A percentile compares a stretch with the other conserved stretches of the same genome.
Conservation (phyloP, 53 echinoderm and acorn worm species). For the Echinometra lucunter region DNA sequence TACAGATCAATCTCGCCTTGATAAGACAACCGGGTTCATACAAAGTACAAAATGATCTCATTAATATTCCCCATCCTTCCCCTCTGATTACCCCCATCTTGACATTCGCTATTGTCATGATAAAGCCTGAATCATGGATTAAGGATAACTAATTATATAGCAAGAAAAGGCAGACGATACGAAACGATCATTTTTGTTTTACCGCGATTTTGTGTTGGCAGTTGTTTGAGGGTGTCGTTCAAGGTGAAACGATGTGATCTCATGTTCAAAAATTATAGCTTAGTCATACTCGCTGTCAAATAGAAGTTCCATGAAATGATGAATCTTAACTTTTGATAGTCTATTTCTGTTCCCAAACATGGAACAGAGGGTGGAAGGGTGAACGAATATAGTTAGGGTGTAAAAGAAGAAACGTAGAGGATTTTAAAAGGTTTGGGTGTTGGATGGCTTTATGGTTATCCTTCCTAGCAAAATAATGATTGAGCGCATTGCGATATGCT, state of each 20-base stretch:
- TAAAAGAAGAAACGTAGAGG: not conserved
- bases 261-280: not conserved
- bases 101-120: constrained; percentile 20
- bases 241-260: not conserved
- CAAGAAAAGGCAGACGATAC: constrained; percentile 6
- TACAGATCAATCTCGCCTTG: not conserved
- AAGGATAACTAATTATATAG: constrained; percentile 3
- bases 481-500: no score
- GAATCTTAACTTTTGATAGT: not conserved
- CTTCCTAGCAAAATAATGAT: not conserved
- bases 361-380: not conserved
- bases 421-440: not conserved
- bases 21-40: not conserved
- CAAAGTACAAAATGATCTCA: not conserved
- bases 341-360: not conserved
- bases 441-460: not conserved
- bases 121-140: constrained; percentile 18
- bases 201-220: not conserved
- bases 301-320: not conserved
- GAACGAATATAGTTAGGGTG: not conserved
- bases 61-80: not conserved
- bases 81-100: not conserved
- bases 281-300: not conserved
- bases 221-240: not conserved
- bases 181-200: not conserved